A percentile compares a stretch with the other conserved stretches of the same genome.
phyloP scores from a whole-genome alignment of 2,888 invertebrate species.

The Cosmopolites sordidus region DNA sequence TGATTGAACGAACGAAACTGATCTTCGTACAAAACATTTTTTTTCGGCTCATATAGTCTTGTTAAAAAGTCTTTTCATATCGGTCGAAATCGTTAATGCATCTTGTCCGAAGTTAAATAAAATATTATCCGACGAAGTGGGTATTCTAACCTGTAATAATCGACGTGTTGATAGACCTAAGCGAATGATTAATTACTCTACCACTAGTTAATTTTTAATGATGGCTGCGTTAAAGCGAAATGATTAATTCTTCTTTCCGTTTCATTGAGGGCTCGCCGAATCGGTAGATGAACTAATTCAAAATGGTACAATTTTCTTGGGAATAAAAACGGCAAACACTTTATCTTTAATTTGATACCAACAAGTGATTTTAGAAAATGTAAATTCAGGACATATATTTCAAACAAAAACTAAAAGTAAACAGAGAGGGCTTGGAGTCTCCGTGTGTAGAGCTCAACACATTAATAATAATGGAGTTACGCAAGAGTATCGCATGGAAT shows the following conservation, averaged over 20 bases:
- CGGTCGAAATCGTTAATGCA: background rate
- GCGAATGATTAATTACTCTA: slow-evolving; percentile 23
- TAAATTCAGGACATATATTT: no score
- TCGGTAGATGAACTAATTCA: slow-evolving; percentile 18
- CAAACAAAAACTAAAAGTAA: no score
- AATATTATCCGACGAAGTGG: background rate
- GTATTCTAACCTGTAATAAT: slow-evolving; percentile 10
- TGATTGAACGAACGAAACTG: no score
- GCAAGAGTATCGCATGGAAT: no score
- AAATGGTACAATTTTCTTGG: no score
- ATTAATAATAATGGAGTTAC: no score
- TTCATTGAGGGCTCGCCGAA: slow-evolving; percentile 15
- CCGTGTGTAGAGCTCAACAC: no score
- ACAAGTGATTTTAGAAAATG: no score
- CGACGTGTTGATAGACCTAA: slow-evolving; percentile 22
- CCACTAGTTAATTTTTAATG: slow-evolving; percentile 29
- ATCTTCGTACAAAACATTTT: no score
- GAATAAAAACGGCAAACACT: no score
- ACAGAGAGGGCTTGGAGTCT: no score
- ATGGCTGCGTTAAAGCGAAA: slow-evolving; percentile 20
- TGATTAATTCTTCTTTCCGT: slow-evolving; percentile 23
- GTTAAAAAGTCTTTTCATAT: background rate
- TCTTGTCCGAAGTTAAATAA: background rate
- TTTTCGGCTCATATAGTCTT: background rate
- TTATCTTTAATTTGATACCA: no score